A percentile compares a stretch with the other conserved stretches of the same genome.
phyloP scores from a whole-genome alignment of 2,888 invertebrate genomes.

The Pristionchus entomophagus region DNA sequence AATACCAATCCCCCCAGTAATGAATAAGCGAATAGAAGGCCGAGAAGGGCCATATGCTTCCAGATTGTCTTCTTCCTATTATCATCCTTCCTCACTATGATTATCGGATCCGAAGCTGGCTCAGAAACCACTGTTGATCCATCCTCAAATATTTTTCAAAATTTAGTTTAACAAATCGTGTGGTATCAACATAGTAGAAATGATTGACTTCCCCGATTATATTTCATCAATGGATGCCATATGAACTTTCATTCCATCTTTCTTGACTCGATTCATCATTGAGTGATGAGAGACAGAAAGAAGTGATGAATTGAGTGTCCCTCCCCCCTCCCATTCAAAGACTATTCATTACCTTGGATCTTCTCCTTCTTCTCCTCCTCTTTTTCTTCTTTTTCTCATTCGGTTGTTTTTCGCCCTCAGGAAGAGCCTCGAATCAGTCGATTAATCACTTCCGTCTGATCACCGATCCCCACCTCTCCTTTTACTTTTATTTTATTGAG shows the following conservation, averaged over 20 bases:
- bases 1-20: slow-evolving; percentile 64
- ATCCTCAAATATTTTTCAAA: slow-evolving; percentile 21
- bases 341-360: neutral
- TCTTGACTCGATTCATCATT: neutral
- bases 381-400: slow-evolving; percentile 55
- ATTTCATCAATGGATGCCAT: neutral
- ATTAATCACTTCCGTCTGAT: slow-evolving; percentile 39
- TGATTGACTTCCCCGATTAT: too few relatives aligned
- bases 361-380: slow-evolving; percentile 54
- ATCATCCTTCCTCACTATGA: slow-evolving; percentile 24
- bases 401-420: slow-evolving; percentile 51
- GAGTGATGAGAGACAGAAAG: slow-evolving; percentile 6
- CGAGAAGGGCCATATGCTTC: slow-evolving; percentile 62
- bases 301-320: neutral
- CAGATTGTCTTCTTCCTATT: slow-evolving; percentile 58
- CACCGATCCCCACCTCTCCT: slow-evolving; percentile 54
- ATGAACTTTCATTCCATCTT: neutral
- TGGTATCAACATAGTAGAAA: neutral
- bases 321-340: neutral
- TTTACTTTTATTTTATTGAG: slow-evolving; percentile 58
- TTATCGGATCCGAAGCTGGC: neutral
- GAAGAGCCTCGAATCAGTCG: slow-evolving; percentile 49
- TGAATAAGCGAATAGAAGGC: slow-evolving; percentile 64
- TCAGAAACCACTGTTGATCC: slow-evolving; percentile 22
- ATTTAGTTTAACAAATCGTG: neutral